Conservation (phyloP, 2,888 invertebrate genomes). For the Hyalella azteca region DNA sequence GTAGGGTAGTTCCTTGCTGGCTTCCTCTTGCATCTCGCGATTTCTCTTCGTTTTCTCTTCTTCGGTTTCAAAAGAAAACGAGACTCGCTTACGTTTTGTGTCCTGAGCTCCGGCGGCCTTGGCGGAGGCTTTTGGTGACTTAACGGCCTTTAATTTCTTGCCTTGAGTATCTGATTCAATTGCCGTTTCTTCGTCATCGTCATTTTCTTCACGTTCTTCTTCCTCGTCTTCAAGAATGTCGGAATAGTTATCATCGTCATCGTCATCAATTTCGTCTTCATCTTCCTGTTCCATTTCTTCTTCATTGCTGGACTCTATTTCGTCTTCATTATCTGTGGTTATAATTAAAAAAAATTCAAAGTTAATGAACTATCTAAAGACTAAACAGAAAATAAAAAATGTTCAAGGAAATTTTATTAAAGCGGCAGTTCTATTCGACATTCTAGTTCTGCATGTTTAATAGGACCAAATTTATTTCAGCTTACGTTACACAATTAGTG, state of each 20-base stretch:
- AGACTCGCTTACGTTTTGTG: neutral
- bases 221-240: slow-evolving; percentile 59
- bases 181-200: slow-evolving; percentile 59
- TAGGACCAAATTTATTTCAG: too few relatives aligned
- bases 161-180: slow-evolving; percentile 40
- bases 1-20: slow-evolving; percentile 67
- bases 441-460: too few relatives aligned
- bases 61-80: neutral
- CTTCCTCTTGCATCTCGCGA: slow-evolving; percentile 50
- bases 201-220: slow-evolving; percentile 40
- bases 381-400: slow-evolving; percentile 38
- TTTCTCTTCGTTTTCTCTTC: slow-evolving; percentile 43
- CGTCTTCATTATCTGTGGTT: neutral
- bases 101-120: too few relatives aligned
- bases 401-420: neutral
- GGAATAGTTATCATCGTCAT: slow-evolving; percentile 52
- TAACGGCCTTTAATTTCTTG: too few relatives aligned
- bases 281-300: slow-evolving; percentile 65
- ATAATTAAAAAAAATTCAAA: neutral
- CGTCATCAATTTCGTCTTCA: slow-evolving; percentile 68
- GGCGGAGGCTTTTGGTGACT: too few relatives aligned
- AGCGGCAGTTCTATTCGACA: too few relatives aligned
- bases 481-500: too few relatives aligned
- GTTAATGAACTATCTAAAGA: neutral
- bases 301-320: slow-evolving; percentile 58